Percentiles rank a stretch among this genome's conserved stretches.
Conservation (phyloP, 2,888 invertebrate species). For the Platycheirus rosarum region DNA sequence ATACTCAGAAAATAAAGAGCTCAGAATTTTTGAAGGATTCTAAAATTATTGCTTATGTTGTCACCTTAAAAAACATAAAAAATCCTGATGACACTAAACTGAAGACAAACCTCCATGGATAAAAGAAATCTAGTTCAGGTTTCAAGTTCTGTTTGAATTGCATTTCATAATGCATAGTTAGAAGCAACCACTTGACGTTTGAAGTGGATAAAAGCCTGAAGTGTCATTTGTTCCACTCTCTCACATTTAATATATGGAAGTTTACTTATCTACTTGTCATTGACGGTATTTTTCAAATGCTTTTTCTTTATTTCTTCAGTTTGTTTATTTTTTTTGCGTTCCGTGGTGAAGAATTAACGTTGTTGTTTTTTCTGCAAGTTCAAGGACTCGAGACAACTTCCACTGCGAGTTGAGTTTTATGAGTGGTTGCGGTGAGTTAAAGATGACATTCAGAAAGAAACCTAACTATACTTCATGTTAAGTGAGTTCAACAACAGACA, state of each 20-base stretch:
- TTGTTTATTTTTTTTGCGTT: too few species aligned
- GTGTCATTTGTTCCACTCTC: constrained; percentile 34
- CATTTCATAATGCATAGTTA: too few species aligned
- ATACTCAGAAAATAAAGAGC: too few species aligned
- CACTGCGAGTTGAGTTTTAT: constrained; percentile 30
- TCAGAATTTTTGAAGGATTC: too few species aligned
- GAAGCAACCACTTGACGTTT: constrained; percentile 2
- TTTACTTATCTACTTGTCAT: constrained; percentile 23
- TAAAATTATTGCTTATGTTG: neutral
- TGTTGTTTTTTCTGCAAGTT: constrained; percentile 61
- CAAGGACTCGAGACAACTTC: constrained; percentile 57
- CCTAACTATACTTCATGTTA: constrained; percentile 36
- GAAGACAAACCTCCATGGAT: neutral
- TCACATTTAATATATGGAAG: constrained; percentile 25
- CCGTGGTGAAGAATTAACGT: constrained; percentile 20
- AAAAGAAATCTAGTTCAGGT: constrained; percentile 4
- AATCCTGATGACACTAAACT: neutral
- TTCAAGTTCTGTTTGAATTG: constrained; percentile 8
- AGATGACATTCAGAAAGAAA: constrained; percentile 56
- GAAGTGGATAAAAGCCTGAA: constrained; percentile 59
- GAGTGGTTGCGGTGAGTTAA: constrained; percentile 26
- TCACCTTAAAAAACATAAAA: neutral
- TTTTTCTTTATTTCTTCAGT: constrained; percentile 14
- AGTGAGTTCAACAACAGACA: constrained; percentile 59
- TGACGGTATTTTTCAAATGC: constrained; percentile 41